Evolutionary conservation across 1,140 invertebrate species (phyloP).

Genomic region (Euwallacea similis): DNA sequence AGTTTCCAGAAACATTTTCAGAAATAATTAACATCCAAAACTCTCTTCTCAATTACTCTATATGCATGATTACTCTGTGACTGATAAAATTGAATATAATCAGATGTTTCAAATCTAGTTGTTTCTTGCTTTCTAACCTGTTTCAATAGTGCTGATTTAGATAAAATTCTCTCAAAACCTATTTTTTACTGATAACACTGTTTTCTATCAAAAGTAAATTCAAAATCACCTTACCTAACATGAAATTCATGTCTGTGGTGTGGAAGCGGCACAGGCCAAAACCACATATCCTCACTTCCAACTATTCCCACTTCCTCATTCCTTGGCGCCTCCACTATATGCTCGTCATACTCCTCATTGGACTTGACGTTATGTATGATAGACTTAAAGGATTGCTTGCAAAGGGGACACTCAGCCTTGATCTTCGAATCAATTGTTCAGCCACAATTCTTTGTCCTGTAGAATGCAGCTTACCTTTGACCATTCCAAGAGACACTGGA

Average conservation of each 20-base stretch:
- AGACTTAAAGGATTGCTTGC: constrained; percentile 86
- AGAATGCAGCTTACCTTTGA: constrained; percentile 70
- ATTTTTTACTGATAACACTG: background rate
- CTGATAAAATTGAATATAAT: too few relatives aligned
- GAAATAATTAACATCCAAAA: background rate
- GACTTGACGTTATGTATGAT: constrained; percentile 92
- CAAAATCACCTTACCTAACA: constrained; percentile 45
- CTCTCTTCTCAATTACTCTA: too few relatives aligned
- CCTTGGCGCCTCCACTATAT: constrained; percentile 53
- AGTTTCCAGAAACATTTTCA: background rate
- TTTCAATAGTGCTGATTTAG: too few relatives aligned
- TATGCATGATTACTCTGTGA: too few relatives aligned
- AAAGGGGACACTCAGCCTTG: constrained; percentile 91
- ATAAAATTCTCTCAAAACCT: too few relatives aligned
- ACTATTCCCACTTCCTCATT: background rate
- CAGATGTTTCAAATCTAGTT: too few relatives aligned
- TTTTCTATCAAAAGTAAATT: background rate
- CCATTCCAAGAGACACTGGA: constrained; percentile 90
- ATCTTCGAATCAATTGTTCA: constrained; percentile 57
- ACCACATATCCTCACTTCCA: constrained; percentile 41
- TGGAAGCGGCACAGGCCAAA: constrained; percentile 42
- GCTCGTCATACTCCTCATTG: constrained; percentile 85
- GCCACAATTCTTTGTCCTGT: background rate
- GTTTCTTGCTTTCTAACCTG: too few relatives aligned
- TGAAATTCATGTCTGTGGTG: constrained; percentile 50